These are phyloP conservation scores for Trichechus manatus DNA, from an alignment of 2,113 vertebrate species.

Conservation along the genomic window DNA sequence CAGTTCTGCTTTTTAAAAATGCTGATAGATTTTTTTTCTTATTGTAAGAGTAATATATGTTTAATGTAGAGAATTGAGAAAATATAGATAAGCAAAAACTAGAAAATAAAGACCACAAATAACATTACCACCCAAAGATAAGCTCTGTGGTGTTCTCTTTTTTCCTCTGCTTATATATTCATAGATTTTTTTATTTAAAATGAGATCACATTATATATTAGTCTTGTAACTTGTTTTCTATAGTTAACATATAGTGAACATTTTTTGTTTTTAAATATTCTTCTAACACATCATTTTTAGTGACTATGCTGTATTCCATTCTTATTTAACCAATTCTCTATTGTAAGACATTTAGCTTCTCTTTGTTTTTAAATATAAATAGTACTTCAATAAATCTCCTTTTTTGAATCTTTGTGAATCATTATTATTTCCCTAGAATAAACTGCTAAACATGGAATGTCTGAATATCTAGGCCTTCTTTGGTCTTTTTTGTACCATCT, in stretches of 20 bases:
- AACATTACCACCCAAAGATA: background rate
- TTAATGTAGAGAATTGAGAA: background rate
- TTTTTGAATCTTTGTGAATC: background rate
- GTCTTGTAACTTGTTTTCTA: slow-evolving; percentile 9
- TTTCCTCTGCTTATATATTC: background rate
- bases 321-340: background rate
- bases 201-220: background rate
- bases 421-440: background rate
- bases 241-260: background rate
- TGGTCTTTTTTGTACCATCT: background rate
- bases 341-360: background rate
- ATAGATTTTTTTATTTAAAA: background rate
- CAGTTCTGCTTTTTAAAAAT: background rate
- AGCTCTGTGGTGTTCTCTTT: background rate
- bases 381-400: background rate
- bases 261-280: background rate
- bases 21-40: background rate
- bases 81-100: background rate
- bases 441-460: background rate
- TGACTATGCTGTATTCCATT: background rate
- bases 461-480: background rate
- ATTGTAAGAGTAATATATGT: background rate
- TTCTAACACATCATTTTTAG: background rate
- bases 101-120: background rate
- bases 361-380: background rate